These are phyloP conservation scores for Arctia plantaginis DNA, from an alignment of 2,888 invertebrate species.

Conservation along the genomic window DNA sequence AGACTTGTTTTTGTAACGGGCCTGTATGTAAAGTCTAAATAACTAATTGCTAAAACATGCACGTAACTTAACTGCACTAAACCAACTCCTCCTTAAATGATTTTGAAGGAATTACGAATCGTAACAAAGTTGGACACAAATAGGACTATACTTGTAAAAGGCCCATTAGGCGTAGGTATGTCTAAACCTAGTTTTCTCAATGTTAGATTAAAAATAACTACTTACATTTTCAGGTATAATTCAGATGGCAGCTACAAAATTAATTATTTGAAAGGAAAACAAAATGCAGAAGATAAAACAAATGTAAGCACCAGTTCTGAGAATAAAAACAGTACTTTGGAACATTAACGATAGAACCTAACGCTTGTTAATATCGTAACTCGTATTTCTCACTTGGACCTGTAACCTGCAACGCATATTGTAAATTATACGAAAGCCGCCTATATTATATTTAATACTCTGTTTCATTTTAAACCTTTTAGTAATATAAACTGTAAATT, in stretches of 20 bases:
- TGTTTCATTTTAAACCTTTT: not conserved
- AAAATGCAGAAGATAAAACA: constrained; percentile 28
- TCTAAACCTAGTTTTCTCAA: not conserved
- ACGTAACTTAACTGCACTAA: not conserved
- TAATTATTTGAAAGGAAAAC: constrained; percentile 84
- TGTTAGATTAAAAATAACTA: not conserved
- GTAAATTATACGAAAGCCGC: constrained; percentile 9
- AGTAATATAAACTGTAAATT: not conserved
- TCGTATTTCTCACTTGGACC: not conserved
- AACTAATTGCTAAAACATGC: no score
- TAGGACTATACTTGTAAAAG: not conserved
- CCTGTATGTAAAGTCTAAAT: no score
- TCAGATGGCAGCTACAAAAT: constrained; percentile 87
- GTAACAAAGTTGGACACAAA: not conserved
- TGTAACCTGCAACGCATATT: not conserved
- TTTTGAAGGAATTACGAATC: not conserved
- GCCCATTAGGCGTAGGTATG: not conserved
- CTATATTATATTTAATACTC: not conserved
- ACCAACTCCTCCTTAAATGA: not conserved
- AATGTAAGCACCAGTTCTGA: constrained; percentile 28
- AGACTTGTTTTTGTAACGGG: no score
- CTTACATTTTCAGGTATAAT: constrained; percentile 74
- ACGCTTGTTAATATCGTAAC: not conserved
- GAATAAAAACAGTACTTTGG: constrained; percentile 28
- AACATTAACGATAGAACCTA: constrained; percentile 22